Evolutionary conservation across 2,113 vertebrate genomes (phyloP).

Genomic region (Bufo gargarizans): DNA sequence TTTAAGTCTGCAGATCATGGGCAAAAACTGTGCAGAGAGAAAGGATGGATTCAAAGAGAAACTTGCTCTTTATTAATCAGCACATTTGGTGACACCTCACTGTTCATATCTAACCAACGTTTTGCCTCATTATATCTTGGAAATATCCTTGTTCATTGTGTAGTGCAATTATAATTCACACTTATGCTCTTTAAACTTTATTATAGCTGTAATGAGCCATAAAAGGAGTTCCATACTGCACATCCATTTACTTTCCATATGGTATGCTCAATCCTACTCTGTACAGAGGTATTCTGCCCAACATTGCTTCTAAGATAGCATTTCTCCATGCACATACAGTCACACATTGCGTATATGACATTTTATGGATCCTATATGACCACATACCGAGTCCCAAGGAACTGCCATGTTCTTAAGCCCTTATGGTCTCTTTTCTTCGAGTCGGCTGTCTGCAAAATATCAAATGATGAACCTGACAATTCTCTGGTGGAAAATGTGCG

Average conservation of each 20-base stretch:
- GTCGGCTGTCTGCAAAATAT: too few species aligned
- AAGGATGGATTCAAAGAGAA: constrained; percentile 11
- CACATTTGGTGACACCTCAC: background rate
- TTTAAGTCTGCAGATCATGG: constrained; percentile 24
- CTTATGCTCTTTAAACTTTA: background rate
- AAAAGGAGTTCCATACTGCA: too few species aligned
- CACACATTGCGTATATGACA: background rate
- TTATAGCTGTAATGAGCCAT: too few species aligned
- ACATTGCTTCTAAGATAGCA: too few species aligned
- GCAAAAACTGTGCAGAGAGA: background rate
- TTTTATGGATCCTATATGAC: background rate
- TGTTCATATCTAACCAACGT: background rate
- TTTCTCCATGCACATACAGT: too few species aligned
- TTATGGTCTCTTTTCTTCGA: too few species aligned
- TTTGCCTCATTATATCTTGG: background rate
- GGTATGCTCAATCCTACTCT: too few species aligned
- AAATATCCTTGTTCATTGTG: background rate
- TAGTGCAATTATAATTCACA: background rate
- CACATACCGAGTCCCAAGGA: background rate
- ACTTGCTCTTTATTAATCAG: background rate
- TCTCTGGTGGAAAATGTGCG: background rate
- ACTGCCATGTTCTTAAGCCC: too few species aligned
- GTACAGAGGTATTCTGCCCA: too few species aligned
- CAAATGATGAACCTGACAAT: too few species aligned
- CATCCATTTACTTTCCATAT: too few species aligned